Evolutionary conservation across 1,140 invertebrate genomes (phyloP).

Genomic region (Neelides sp.): DNA sequence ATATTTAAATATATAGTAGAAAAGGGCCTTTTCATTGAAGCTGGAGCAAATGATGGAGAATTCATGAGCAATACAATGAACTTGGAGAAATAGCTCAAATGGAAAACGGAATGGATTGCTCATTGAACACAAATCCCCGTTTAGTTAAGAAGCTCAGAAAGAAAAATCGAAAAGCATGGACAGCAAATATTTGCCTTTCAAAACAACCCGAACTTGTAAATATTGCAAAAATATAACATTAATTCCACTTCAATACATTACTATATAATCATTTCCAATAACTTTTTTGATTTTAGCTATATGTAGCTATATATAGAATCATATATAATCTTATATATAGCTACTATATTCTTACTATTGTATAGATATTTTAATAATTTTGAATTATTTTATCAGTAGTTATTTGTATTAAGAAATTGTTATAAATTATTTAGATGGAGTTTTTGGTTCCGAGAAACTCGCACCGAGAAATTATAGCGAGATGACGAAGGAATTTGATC

Average conservation of each 20-base stretch:
- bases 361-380: background rate
- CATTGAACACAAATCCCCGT: conserved; percentile 28
- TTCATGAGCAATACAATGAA: too few relatives aligned
- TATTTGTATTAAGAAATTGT: too few relatives aligned
- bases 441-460: background rate
- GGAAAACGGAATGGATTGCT: conserved; percentile 28
- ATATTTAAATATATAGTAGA: too few relatives aligned
- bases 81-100: too few relatives aligned
- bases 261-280: background rate
- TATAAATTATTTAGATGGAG: background rate
- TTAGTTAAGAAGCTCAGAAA: conserved; percentile 24
- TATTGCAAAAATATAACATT: background rate
- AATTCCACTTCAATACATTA: background rate
- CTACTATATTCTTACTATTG: background rate
- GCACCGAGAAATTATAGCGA: background rate
- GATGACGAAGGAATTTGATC: background rate
- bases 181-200: conserved; percentile 20
- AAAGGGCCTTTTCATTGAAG: too few relatives aligned
- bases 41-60: too few relatives aligned
- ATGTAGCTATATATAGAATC: background rate
- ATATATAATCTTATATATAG: conserved; percentile 3
- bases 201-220: conserved; percentile 18
- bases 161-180: conserved; percentile 25
- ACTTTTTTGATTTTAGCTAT: conserved; percentile 4
- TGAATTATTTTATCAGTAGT: background rate